Percentiles rank a stretch among this genome's conserved stretches.
phyloP scores from a whole-genome alignment of 2,888 invertebrate genomes.

The Gandaritis pyraliata region DNA sequence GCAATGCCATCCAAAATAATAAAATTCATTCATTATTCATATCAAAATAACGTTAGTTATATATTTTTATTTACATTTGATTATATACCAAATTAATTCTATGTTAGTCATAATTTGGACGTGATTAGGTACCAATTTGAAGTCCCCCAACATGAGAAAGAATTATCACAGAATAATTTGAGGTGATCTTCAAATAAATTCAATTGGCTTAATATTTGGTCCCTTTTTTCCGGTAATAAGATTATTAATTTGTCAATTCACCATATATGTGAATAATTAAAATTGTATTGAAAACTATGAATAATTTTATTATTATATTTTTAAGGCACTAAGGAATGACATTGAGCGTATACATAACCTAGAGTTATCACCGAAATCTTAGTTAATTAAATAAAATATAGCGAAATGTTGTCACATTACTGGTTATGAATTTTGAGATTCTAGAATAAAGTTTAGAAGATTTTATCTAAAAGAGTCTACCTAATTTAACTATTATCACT shows the following conservation, averaged over 20 bases:
- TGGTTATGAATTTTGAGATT: conserved; percentile 61
- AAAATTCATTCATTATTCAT: too few species aligned
- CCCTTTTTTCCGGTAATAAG: conserved; percentile 33
- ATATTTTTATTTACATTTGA: conserved; percentile 41
- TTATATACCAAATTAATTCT: conserved; percentile 30
- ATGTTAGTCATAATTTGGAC: conserved; percentile 47
- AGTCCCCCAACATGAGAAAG: conserved; percentile 79
- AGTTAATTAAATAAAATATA: conserved; percentile 45
- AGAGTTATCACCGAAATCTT: conserved; percentile 56
- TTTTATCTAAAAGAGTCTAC: conserved; percentile 45
- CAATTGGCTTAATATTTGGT: conserved; percentile 45
- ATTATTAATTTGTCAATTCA: conserved; percentile 19
- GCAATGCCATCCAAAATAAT: conserved; percentile 68
- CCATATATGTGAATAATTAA: background rate
- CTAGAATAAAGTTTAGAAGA: conserved; percentile 45
- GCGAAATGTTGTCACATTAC: conserved; percentile 57
- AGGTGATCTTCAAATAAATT: conserved; percentile 74
- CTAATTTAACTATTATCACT: conserved; percentile 68
- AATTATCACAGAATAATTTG: conserved; percentile 83
- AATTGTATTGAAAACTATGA: background rate
- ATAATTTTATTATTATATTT: conserved; percentile 39
- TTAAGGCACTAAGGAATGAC: conserved; percentile 78
- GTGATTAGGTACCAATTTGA: conserved; percentile 65
- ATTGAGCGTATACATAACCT: conserved; percentile 66
- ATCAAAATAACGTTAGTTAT: conserved; percentile 36